These are phyloP conservation scores for Helostoma temminkii DNA, from an alignment of 2,797 vertebrate species.

Conservation along the genomic window DNA sequence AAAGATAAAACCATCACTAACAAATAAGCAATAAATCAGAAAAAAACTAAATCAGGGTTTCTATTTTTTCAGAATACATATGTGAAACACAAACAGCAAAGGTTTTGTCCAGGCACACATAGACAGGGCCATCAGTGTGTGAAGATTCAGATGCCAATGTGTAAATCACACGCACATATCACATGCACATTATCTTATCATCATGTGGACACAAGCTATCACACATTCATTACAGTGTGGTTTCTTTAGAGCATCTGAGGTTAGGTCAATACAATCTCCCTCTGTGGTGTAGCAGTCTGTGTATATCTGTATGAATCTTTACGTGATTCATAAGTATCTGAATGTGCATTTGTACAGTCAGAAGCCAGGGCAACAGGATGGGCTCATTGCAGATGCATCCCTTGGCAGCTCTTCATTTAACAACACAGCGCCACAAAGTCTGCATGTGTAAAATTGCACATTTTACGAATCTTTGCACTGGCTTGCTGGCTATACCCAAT, in stretches of 20 bases:
- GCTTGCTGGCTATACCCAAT: conserved; percentile 73
- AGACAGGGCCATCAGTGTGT: conserved; percentile 50
- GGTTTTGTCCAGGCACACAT: conserved; percentile 50
- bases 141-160: conserved; percentile 63
- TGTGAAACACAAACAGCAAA: conserved; percentile 27
- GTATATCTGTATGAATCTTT: conserved; percentile 73
- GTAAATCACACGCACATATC: conserved; percentile 57
- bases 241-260: conserved; percentile 52
- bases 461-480: conserved; percentile 55
- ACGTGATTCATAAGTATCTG: conserved; percentile 71
- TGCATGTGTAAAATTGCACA: conserved; percentile 48
- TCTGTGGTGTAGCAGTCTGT: conserved; percentile 73
- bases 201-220: conserved; percentile 34
- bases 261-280: conserved; percentile 71
- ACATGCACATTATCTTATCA: conserved; percentile 59
- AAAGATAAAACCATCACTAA: conserved; percentile 11
- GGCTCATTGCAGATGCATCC: conserved; percentile 60
- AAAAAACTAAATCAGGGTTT: conserved; percentile 11
- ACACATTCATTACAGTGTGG: conserved; percentile 51
- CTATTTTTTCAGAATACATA: conserved; percentile 19
- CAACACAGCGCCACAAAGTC: conserved; percentile 36
- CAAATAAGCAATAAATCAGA: conserved; percentile 13
- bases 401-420: conserved; percentile 45
- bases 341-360: conserved; percentile 73
- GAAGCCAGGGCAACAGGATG: conserved; percentile 70